These are phyloP conservation scores for Spongilla lacustris DNA, from an alignment of 37 sponge, comb jelly and placozoan species.

Conservation along the genomic window DNA sequence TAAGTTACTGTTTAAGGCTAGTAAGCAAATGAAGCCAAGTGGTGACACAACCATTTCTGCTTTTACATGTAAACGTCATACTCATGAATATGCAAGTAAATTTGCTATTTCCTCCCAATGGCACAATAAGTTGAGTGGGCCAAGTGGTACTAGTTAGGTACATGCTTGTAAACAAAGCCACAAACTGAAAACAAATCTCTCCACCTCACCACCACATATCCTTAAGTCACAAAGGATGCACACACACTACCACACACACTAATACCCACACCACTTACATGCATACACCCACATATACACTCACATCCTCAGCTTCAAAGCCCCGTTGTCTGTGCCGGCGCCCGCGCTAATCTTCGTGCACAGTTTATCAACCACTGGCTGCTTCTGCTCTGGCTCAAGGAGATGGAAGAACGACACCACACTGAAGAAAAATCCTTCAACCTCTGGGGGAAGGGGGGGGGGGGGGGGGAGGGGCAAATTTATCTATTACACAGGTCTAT, in stretches of 20 bases:
- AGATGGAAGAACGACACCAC: conserved; percentile 67
- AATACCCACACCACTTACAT: neutral
- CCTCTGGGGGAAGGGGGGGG: conserved; percentile 12
- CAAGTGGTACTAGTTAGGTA: too few species aligned
- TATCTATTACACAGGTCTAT: neutral
- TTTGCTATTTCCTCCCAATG: too few species aligned
- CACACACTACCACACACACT: neutral
- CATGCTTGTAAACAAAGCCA: too few species aligned
- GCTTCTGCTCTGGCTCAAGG: conserved; percentile 9
- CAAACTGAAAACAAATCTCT: too few species aligned
- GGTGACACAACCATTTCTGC: too few species aligned
- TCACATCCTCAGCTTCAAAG: conserved; percentile 43
- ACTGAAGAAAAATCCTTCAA: conserved; percentile 68
- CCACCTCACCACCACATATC: too few species aligned
- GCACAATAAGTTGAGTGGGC: too few species aligned
- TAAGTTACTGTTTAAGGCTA: too few species aligned
- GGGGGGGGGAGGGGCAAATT: conserved; percentile 1
- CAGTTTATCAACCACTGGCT: conserved; percentile 17
- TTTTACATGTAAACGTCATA: too few species aligned
- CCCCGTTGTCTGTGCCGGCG: conserved; percentile 22
- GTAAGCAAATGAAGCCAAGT: too few species aligned
- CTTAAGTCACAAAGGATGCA: too few species aligned
- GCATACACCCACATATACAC: neutral
- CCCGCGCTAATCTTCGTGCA: conserved; percentile 21
- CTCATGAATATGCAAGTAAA: too few species aligned